Evolutionary conservation across 2,797 vertebrate species (phyloP).

Genomic region (Psittacula derbiana): DNA sequence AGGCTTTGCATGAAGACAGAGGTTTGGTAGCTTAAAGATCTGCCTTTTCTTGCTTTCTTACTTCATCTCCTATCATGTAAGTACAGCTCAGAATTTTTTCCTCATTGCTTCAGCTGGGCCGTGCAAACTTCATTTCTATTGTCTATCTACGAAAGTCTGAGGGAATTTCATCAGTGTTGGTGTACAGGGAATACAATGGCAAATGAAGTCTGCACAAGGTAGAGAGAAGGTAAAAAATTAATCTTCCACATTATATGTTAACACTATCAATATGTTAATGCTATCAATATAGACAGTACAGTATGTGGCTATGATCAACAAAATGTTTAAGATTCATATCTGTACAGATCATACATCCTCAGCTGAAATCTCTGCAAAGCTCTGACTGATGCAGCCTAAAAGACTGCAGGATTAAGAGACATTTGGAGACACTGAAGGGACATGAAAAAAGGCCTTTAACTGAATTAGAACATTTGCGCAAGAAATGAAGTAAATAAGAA

Average conservation of each 20-base stretch:
- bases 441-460: not conserved
- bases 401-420: not conserved
- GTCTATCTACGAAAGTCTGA: not conserved
- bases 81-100: not conserved
- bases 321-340: not conserved
- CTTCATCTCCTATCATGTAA: not conserved
- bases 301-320: not conserved
- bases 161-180: not conserved
- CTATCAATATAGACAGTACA: not conserved
- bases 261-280: not conserved
- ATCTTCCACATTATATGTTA: not conserved
- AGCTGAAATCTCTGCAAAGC: not conserved
- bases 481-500: not conserved
- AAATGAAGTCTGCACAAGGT: not conserved
- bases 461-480: not conserved
- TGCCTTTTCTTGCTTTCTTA: not conserved
- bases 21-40: not conserved
- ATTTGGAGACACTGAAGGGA: not conserved
- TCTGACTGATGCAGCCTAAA: not conserved
- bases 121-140: not conserved
- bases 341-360: not conserved
- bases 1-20: not conserved
- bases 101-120: not conserved
- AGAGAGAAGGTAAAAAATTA: not conserved
- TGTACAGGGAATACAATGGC: not conserved